Conservation (phyloP, 2,113 vertebrate genomes). For the Stomatorhinus ivindoensis region DNA sequence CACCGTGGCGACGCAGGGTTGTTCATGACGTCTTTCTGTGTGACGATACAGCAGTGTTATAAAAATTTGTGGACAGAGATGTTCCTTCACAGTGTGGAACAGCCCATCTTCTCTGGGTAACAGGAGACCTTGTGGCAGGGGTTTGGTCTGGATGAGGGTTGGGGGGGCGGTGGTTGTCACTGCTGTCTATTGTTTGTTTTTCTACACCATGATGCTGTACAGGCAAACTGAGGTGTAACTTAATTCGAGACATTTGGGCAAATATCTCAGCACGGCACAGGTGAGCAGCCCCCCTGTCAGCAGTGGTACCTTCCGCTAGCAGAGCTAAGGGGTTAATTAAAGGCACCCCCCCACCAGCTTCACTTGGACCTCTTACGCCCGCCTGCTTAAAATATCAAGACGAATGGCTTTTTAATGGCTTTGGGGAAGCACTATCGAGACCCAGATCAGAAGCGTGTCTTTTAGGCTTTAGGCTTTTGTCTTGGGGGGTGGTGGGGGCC, state of each 20-base stretch:
- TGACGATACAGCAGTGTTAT: neutral
- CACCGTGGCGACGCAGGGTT: neutral
- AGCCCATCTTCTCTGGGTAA: neutral
- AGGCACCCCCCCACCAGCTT: slow-evolving; percentile 21
- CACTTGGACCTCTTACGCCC: slow-evolving; percentile 29
- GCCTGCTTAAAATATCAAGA: slow-evolving; percentile 38
- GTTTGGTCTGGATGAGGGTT: neutral
- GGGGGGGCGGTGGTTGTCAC: neutral
- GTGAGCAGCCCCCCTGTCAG: neutral
- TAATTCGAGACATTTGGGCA: neutral
- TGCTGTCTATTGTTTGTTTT: neutral
- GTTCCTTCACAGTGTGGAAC: neutral
- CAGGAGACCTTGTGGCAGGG: neutral
- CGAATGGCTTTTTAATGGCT: slow-evolving; percentile 36
- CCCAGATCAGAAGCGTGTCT: slow-evolving; percentile 28
- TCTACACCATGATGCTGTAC: neutral
- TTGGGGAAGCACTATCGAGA: slow-evolving; percentile 35
- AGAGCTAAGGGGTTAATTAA: slow-evolving; percentile 38
- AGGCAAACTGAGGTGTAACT: neutral
- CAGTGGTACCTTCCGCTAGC: neutral
- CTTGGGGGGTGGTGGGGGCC: neutral
- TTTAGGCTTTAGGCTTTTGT: slow-evolving; percentile 12
- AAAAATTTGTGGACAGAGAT: neutral
- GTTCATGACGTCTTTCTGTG: neutral
- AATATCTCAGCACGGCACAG: neutral